Conservation (phyloP, 30 jellyfish, hydroid and myxozoan species). For the Cassiopea andromeda region DNA sequence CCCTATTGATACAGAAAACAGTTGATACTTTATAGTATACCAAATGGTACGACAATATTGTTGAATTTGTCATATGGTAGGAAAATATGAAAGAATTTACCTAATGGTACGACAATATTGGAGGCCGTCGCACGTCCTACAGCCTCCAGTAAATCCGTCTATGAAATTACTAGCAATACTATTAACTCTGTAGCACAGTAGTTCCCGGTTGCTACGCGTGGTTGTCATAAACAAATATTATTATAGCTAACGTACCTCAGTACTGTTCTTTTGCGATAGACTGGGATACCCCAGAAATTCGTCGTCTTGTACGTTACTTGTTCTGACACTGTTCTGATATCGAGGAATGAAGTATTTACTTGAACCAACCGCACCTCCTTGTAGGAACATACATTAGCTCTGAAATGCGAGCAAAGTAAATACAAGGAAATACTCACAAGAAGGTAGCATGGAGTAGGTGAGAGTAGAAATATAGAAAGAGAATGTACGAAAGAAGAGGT, state of each 20-base stretch:
- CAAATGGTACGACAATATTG: too few species aligned
- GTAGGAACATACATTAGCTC: conserved; percentile 42
- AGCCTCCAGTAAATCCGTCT: neutral
- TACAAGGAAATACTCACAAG: too few species aligned
- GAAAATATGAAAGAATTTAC: neutral
- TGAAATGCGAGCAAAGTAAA: neutral
- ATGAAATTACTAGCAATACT: neutral
- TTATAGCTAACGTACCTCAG: neutral
- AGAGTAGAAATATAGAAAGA: too few species aligned
- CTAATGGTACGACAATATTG: neutral
- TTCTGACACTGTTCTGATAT: neutral
- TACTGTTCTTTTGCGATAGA: conserved; percentile 8
- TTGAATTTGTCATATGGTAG: neutral
- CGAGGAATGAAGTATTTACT: conserved; percentile 38
- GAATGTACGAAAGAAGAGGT: too few species aligned
- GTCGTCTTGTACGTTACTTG: conserved; percentile 7
- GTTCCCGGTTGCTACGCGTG: neutral
- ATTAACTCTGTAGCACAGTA: neutral
- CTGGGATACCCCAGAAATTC: neutral
- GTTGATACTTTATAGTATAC: too few species aligned
- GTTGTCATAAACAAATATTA: neutral
- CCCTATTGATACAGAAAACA: too few species aligned
- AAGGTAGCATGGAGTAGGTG: too few species aligned
- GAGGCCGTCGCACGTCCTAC: neutral
- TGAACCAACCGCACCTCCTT: conserved; percentile 36